Conservation (phyloP, 1,140 invertebrate genomes). For the Metopolophium dirhodum region DNA sequence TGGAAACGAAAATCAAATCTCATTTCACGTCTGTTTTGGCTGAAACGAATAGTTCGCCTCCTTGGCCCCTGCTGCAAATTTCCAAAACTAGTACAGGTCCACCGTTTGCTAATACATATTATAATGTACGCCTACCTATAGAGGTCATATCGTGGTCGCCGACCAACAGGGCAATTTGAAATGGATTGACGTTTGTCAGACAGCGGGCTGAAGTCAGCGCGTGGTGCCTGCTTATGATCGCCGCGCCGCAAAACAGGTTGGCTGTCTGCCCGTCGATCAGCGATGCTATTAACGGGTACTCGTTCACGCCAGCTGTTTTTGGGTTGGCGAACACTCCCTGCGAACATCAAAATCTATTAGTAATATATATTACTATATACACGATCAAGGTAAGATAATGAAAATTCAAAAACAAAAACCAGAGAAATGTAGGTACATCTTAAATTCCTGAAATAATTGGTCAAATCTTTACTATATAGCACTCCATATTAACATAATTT, state of each 20-base stretch:
- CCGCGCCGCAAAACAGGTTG: conserved; percentile 34
- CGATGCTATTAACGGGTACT: conserved; percentile 42
- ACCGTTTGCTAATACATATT: neutral
- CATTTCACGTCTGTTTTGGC: no score
- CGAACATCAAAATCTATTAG: neutral
- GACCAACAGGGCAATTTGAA: conserved; percentile 25
- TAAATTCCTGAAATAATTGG: no score
- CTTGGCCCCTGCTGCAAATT: neutral
- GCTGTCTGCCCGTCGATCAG: conserved; percentile 31
- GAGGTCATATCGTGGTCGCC: conserved; percentile 33
- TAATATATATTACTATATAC: no score
- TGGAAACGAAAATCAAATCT: no score
- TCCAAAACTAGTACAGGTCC: neutral
- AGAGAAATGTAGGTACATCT: no score
- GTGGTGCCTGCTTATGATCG: conserved; percentile 12
- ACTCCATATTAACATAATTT: no score
- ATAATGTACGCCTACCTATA: neutral
- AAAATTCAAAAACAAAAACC: neutral
- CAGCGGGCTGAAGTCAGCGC: conserved; percentile 18
- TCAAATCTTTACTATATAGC: no score
- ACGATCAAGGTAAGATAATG: neutral
- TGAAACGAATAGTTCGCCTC: no score
- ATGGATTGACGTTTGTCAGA: neutral
- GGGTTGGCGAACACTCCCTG: neutral
- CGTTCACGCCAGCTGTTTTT: conserved; percentile 17